A percentile compares a stretch with the other conserved stretches of the same genome.
These are phyloP conservation scores for Trichopoda pennipes DNA, from an alignment of 2,888 invertebrate genomes.

Conservation along the genomic window DNA sequence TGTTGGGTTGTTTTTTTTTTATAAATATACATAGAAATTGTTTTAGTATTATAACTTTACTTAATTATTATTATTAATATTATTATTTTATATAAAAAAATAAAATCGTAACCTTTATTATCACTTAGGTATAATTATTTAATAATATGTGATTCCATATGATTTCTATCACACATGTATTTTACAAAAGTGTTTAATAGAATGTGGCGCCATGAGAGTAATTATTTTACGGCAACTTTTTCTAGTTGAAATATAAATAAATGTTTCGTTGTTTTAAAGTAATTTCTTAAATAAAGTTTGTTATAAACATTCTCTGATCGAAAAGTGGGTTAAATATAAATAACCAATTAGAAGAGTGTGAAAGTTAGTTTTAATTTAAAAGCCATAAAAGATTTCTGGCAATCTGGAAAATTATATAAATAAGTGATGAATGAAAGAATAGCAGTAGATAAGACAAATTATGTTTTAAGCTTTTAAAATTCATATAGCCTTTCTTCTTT, in stretches of 20 bases:
- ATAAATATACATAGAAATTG: constrained; percentile 46
- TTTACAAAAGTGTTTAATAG: constrained; percentile 41
- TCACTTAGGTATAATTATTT: constrained; percentile 49
- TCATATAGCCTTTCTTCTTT: no score
- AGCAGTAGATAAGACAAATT: no score
- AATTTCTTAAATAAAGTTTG: not conserved
- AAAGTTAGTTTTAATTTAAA: not conserved
- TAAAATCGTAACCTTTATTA: constrained; percentile 56
- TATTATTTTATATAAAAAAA: not conserved
- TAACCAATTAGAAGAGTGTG: not conserved
- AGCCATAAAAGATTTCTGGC: no score
- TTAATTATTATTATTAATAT: constrained; percentile 43
- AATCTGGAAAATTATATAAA: no score
- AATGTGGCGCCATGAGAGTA: constrained; percentile 60
- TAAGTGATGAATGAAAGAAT: no score
- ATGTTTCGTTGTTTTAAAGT: constrained; percentile 5
- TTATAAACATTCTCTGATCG: constrained; percentile 18
- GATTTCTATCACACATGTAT: constrained; percentile 24
- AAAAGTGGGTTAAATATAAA: constrained; percentile 6
- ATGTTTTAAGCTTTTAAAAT: no score
- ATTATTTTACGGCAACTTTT: constrained; percentile 27
- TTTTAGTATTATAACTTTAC: constrained; percentile 21
- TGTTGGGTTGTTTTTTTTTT: not conserved
- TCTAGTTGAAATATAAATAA: constrained; percentile 31
- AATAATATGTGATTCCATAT: not conserved